phyloP scores from a whole-genome alignment of 1,140 invertebrate genomes.

The Cryptotermes secundus region DNA sequence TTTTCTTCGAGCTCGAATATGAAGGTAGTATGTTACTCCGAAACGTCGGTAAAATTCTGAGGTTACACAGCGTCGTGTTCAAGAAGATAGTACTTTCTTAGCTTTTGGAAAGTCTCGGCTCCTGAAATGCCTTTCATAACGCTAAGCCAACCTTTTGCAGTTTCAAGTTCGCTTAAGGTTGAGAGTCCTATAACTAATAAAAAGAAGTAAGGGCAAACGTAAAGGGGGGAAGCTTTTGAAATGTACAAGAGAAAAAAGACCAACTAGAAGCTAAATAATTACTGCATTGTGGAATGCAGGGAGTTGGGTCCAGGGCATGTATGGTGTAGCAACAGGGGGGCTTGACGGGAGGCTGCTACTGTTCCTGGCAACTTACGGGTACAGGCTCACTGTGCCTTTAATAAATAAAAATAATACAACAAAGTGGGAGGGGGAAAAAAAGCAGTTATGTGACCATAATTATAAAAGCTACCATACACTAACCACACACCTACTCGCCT shows the following conservation, averaged over 20 bases:
- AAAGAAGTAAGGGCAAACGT: not conserved
- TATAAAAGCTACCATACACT: constrained; percentile 19
- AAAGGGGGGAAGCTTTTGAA: not conserved
- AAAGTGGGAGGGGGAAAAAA: not conserved
- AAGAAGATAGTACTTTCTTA: too few relatives aligned
- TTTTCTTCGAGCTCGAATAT: too few relatives aligned
- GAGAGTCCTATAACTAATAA: not conserved
- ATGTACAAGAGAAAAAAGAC: not conserved
- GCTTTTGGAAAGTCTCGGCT: not conserved
- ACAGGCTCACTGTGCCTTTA: not conserved
- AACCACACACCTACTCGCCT: not conserved
- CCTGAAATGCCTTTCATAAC: not conserved
- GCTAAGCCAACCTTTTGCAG: not conserved
- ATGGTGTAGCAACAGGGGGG: not conserved
- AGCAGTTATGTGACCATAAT: constrained; percentile 5
- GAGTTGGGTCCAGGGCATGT: not conserved
- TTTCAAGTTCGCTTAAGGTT: not conserved
- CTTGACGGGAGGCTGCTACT: not conserved
- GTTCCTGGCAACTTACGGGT: not conserved
- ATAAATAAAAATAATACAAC: constrained; percentile 13
- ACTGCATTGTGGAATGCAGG: not conserved
- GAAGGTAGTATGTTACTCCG: too few relatives aligned
- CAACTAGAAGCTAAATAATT: not conserved
- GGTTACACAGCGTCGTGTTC: too few relatives aligned
- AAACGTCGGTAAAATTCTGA: too few relatives aligned